A percentile compares a stretch with the other conserved stretches of the same genome.
Conservation (phyloP, 2,888 invertebrate genomes). For the Cephus nigrinus region DNA sequence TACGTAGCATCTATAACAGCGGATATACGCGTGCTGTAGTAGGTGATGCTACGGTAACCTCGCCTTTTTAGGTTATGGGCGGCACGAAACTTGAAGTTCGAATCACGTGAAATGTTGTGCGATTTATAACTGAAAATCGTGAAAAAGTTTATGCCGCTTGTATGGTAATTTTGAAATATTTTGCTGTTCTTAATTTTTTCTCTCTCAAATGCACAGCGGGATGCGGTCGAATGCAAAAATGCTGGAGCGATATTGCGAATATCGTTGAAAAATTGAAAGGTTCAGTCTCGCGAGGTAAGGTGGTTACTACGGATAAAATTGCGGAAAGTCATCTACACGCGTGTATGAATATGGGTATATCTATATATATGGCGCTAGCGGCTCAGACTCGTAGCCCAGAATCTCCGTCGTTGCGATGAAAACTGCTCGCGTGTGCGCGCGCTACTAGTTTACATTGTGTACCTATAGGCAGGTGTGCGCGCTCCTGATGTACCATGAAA, state of each 20-base stretch:
- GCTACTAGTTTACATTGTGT: constrained; percentile 13
- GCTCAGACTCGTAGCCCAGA: constrained; percentile 17
- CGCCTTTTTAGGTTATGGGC: not conserved
- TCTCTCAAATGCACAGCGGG: not conserved
- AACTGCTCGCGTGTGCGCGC: constrained; percentile 1
- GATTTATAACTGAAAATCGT: not conserved
- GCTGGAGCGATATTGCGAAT: not conserved
- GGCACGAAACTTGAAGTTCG: not conserved
- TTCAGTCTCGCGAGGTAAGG: constrained; percentile 23
- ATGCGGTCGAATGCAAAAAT: not conserved
- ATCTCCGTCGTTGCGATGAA: constrained; percentile 27
- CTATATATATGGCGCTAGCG: constrained; percentile 10
- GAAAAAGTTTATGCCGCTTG: not conserved
- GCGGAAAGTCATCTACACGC: not conserved
- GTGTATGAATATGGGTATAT: constrained; percentile 2
- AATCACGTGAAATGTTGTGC: constrained; percentile 1
- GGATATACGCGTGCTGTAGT: not conserved
- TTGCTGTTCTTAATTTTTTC: constrained; percentile 9
- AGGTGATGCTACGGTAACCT: not conserved
- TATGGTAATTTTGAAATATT: constrained; percentile 9
- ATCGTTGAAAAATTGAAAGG: not conserved
- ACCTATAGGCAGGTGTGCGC: constrained; percentile 13
- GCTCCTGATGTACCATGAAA: not conserved
- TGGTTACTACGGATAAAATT: constrained; percentile 23
- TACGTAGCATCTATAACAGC: constrained; percentile 6